Conservation (phyloP, 2,888 invertebrate genomes). For the Ennomos quercinarius region DNA sequence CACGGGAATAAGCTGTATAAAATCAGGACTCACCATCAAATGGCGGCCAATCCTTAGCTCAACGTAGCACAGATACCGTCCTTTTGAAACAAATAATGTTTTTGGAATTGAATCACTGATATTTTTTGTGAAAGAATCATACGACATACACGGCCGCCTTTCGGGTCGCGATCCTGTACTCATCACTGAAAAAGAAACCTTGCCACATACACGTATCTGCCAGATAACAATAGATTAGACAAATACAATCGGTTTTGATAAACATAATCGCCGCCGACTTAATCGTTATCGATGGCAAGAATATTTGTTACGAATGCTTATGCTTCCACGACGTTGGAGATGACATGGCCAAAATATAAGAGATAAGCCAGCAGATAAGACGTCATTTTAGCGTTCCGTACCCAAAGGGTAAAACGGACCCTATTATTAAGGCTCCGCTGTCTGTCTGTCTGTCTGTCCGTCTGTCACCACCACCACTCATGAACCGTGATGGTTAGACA, state of each 20-base stretch:
- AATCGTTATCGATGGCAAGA: slow-evolving; percentile 45
- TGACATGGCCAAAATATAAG: slow-evolving; percentile 8
- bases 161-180: slow-evolving; percentile 41
- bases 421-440: no score
- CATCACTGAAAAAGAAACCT: slow-evolving; percentile 50
- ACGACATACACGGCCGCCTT: slow-evolving; percentile 39
- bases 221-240: slow-evolving; percentile 59
- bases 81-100: slow-evolving; percentile 28
- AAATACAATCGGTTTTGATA: slow-evolving; percentile 55
- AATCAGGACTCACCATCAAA: slow-evolving; percentile 36
- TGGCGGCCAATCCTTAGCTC: slow-evolving; percentile 12
- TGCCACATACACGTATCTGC: slow-evolving; percentile 37
- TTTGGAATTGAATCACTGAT: slow-evolving; percentile 32
- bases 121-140: slow-evolving; percentile 33
- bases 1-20: neutral
- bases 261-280: slow-evolving; percentile 50
- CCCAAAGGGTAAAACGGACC: no score
- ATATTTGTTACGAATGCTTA: slow-evolving; percentile 16
- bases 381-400: no score
- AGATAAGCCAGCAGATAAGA: slow-evolving; percentile 1
- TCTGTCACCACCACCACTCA: no score
- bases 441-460: no score
- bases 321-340: slow-evolving; percentile 12
- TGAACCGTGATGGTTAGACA: no score
- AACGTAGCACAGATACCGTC: slow-evolving; percentile 11